Evolutionary conservation across 2,113 vertebrate species (phyloP).

Genomic region (Cettia cetti): DNA sequence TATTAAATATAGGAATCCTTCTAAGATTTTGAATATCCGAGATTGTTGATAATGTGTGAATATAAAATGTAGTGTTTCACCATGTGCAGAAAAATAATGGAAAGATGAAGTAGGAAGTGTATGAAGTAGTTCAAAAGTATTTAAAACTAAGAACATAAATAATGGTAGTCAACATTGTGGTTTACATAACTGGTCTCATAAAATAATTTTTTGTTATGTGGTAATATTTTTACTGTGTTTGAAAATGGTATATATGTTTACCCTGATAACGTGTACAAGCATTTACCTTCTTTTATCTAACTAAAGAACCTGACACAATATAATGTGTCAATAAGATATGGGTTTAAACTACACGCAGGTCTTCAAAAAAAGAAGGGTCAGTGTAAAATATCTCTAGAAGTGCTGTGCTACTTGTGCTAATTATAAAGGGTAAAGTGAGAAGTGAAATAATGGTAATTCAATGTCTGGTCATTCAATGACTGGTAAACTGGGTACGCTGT

Average conservation of each 20-base stretch:
- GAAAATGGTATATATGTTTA: neutral
- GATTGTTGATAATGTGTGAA: neutral
- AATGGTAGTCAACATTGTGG: neutral
- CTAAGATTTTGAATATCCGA: neutral
- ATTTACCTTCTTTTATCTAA: neutral
- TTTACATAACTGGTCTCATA: neutral
- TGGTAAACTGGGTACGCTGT: neutral
- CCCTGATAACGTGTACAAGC: neutral
- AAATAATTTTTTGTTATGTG: neutral
- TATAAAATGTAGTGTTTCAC: neutral
- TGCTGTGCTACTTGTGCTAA: neutral
- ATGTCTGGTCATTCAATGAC: neutral
- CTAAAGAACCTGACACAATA: neutral
- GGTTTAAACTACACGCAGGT: neutral
- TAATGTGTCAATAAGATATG: neutral
- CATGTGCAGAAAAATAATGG: neutral
- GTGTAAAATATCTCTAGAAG: neutral
- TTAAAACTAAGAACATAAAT: neutral
- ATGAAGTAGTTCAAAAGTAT: neutral
- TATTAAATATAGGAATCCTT: neutral
- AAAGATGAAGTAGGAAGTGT: neutral
- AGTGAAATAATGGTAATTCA: neutral
- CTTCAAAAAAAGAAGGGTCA: neutral
- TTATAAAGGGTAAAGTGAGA: neutral
- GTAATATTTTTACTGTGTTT: neutral